Conservation (phyloP, 2,797 vertebrate species). For the Pseudochromis fuscus region DNA sequence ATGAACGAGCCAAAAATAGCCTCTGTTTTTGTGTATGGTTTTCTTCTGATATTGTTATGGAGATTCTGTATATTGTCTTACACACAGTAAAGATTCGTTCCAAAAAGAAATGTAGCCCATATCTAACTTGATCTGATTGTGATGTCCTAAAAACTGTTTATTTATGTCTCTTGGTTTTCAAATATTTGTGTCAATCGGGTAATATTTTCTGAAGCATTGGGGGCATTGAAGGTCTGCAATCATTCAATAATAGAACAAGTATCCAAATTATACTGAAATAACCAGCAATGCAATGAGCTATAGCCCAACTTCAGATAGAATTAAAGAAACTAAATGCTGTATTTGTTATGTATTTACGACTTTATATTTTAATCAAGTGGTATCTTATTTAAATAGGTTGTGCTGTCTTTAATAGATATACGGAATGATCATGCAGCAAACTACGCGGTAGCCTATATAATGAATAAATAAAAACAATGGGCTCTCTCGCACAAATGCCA, state of each 20-base stretch:
- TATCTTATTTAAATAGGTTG: too few species aligned
- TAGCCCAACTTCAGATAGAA: too few species aligned
- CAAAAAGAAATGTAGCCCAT: conserved; percentile 42
- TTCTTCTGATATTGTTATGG: conserved; percentile 75
- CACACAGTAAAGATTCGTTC: conserved; percentile 71
- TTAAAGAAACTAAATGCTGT: too few species aligned
- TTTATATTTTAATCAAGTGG: too few species aligned
- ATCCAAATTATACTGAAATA: not conserved
- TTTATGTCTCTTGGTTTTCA: conserved; percentile 1
- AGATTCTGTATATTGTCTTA: conserved; percentile 74
- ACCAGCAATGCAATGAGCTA: too few species aligned
- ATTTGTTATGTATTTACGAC: too few species aligned
- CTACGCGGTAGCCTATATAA: too few species aligned
- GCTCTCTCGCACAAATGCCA: not conserved
- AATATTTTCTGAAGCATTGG: not conserved
- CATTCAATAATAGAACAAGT: not conserved
- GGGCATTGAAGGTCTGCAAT: not conserved
- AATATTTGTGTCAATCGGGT: not conserved
- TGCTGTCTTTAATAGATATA: too few species aligned
- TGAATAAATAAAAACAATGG: not conserved
- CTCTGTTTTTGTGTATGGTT: conserved; percentile 66
- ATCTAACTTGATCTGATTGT: conserved; percentile 16
- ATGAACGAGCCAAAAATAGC: conserved; percentile 66
- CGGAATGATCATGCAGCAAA: too few species aligned
- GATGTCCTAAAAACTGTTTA: not conserved